Evolutionary conservation across 2,113 vertebrate species (phyloP).

Genomic region (Pelecanus crispus): DNA sequence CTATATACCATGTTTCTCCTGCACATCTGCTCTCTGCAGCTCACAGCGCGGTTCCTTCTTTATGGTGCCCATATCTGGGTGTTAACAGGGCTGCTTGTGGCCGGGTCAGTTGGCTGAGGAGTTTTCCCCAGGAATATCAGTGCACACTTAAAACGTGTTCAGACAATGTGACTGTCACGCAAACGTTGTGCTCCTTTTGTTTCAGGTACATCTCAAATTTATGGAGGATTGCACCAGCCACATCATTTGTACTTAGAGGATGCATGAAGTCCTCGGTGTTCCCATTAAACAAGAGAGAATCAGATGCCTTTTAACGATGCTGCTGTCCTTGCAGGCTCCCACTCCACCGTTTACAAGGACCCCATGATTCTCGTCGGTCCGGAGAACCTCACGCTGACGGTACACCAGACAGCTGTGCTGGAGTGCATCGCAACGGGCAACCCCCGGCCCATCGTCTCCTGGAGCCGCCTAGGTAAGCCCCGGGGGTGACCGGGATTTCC

Average conservation of each 20-base stretch:
- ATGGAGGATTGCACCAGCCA: neutral
- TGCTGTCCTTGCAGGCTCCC: conserved; percentile 76
- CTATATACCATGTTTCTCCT: neutral
- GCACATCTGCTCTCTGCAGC: neutral
- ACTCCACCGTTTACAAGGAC: conserved; percentile 92
- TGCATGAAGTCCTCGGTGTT: neutral
- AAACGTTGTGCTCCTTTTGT: neutral
- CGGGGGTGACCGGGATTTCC: neutral
- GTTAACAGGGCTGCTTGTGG: neutral
- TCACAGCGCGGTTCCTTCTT: neutral
- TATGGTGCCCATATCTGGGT: neutral
- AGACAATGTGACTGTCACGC: neutral
- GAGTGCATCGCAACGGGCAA: conserved; percentile 98
- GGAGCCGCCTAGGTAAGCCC: conserved; percentile 95
- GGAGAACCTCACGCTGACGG: conserved; percentile 96
- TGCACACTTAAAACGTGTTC: neutral
- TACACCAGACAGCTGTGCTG: conserved; percentile 96
- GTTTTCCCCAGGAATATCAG: neutral
- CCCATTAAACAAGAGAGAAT: neutral
- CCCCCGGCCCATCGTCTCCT: conserved; percentile 97
- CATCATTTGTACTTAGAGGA: neutral
- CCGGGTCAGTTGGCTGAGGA: neutral
- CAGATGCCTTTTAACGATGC: neutral
- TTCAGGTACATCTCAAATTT: neutral
- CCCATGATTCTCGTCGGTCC: conserved; percentile 94